Evolutionary conservation across 2,113 vertebrate species (phyloP).

Genomic region (Jaculus jaculus): DNA sequence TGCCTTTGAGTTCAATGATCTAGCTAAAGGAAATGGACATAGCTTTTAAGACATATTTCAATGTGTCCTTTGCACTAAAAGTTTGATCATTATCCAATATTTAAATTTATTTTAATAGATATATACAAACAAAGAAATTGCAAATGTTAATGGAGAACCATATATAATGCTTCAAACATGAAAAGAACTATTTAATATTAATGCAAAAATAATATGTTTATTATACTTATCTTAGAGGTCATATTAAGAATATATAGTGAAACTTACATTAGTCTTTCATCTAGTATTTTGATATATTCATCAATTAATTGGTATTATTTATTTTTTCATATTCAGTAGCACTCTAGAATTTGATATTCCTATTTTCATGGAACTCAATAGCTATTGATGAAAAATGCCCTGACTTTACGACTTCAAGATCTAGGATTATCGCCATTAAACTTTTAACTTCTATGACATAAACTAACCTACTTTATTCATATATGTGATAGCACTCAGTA

Average conservation of each 20-base stretch:
- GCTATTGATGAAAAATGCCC: neutral
- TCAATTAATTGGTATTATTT: neutral
- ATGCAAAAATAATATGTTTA: neutral
- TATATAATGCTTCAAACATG: neutral
- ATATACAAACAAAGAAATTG: neutral
- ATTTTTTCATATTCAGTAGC: rapidly evolving
- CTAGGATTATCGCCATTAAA: neutral
- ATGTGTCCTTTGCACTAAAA: neutral
- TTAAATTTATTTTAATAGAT: neutral
- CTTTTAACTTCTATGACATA: rapidly evolving
- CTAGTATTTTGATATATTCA: neutral
- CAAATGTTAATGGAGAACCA: too few species aligned
- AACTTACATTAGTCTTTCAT: neutral
- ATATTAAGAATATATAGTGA: neutral
- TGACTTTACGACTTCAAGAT: rapidly evolving
- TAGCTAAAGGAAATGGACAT: slow-evolving; percentile 5
- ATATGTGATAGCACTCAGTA: too few species aligned
- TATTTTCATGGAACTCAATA: neutral
- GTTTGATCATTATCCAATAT: neutral
- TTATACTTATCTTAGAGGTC: neutral
- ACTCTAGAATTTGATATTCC: neutral
- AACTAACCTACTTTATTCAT: neutral
- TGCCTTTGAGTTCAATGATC: slow-evolving; percentile 13
- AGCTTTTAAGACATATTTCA: neutral
- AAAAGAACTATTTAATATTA: neutral